Evolutionary conservation across 1,140 invertebrate genomes (phyloP).

Genomic region (Trinorchestia longiramus): DNA sequence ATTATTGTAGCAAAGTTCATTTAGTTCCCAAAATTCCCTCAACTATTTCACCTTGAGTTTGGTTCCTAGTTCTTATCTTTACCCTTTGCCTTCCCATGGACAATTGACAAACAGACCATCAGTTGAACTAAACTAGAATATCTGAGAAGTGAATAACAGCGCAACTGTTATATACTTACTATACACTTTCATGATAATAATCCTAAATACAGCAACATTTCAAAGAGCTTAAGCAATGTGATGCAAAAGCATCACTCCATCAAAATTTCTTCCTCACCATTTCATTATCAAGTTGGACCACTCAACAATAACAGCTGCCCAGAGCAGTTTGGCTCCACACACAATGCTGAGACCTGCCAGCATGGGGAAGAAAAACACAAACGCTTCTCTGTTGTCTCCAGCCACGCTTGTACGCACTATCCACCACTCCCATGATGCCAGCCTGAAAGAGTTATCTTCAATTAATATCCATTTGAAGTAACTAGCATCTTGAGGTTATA

Average conservation of each 20-base stretch:
- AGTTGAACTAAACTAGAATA: too few relatives aligned
- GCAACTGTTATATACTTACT: too few relatives aligned
- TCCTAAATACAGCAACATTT: too few relatives aligned
- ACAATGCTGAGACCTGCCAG: slow-evolving; percentile 61
- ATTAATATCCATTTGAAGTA: neutral
- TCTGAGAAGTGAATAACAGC: too few relatives aligned
- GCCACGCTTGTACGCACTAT: slow-evolving; percentile 59
- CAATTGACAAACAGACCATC: too few relatives aligned
- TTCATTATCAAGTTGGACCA: slow-evolving; percentile 65
- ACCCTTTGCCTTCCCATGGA: too few relatives aligned
- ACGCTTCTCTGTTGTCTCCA: slow-evolving; percentile 62
- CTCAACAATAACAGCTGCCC: slow-evolving; percentile 63
- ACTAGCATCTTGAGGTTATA: neutral
- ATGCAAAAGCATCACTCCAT: neutral
- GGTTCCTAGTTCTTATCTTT: too few relatives aligned
- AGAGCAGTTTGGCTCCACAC: slow-evolving; percentile 61
- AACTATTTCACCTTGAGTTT: too few relatives aligned
- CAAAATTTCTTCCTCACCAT: slow-evolving; percentile 56
- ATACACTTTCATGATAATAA: too few relatives aligned
- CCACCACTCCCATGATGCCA: slow-evolving; percentile 62
- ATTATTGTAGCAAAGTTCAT: too few relatives aligned
- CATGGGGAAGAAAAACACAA: slow-evolving; percentile 64
- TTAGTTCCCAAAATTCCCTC: too few relatives aligned
- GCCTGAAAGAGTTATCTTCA: slow-evolving; percentile 49
- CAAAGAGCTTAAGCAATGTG: too few relatives aligned